Conservation (phyloP, 2,797 vertebrate genomes). For the Myotis findleyi region DNA sequence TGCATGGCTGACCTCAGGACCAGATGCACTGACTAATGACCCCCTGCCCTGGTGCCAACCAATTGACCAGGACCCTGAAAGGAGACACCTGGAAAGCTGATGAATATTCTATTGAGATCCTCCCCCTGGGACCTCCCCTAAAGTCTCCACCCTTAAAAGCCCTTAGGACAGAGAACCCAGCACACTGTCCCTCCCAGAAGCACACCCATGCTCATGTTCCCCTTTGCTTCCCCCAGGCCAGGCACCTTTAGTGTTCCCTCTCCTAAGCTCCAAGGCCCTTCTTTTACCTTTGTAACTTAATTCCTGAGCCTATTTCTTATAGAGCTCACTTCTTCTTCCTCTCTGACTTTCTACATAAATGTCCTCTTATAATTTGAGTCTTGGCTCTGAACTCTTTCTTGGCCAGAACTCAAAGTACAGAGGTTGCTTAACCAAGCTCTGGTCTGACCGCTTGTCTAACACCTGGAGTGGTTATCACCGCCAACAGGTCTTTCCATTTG, state of each 20-base stretch:
- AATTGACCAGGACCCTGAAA: neutral
- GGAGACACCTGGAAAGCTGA: neutral
- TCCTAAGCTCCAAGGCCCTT: neutral
- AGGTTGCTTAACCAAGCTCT: neutral
- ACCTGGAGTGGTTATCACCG: neutral
- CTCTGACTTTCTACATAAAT: neutral
- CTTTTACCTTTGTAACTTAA: neutral
- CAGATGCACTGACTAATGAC: neutral
- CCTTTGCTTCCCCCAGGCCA: neutral
- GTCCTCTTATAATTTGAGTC: neutral
- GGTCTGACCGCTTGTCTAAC: neutral
- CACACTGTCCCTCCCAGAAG: neutral
- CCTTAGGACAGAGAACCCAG: neutral
- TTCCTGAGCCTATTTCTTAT: neutral
- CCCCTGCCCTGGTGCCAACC: neutral
- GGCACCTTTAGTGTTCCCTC: neutral
- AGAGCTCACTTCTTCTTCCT: neutral
- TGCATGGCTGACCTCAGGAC: neutral
- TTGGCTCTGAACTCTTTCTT: neutral
- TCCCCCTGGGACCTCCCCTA: neutral
- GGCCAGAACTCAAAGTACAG: neutral
- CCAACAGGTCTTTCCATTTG: constrained; percentile 6
- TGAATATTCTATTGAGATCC: neutral
- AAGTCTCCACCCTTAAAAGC: neutral
- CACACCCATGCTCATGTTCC: neutral